Base-by-base conservation (phyloP, 2,113 vertebrate genomes). In the Mellivora capensis region DNA sequence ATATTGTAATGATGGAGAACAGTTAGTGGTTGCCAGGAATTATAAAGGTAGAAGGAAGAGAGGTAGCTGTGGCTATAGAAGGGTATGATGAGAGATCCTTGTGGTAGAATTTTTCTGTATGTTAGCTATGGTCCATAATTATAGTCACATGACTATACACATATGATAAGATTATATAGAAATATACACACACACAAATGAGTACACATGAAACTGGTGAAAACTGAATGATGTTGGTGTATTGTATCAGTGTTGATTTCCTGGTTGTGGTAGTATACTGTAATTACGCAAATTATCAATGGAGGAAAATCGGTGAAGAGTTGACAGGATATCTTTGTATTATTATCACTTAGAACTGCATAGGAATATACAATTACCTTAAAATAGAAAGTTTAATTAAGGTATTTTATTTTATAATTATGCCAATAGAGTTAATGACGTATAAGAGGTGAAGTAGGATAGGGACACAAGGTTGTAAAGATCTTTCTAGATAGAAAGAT, bases 351-450 rank as follows among this genome's bases (percentile, higher is more conserved):
- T 77, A 80, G 8, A 57, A 92, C 6, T 76, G 31, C 23, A 37
- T 20, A 11, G 52, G 10, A 37, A 81, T 67, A 21, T 91, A 25
- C 6, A 72, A 18, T 86, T n/a, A 76, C 27, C 44, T 82, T 59
- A 61, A 64, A 85, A 80, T 89, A n/a, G 88, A 83, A 82, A 82
- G 9, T 39, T 31, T 42, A 93, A 67, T 27, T 80, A 47, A 57
- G 89, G 25, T 64, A 61, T 21, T 42, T 64, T 29, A 57, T 59
- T 23, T 67, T 89, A 86, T 6, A 90, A 81, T 79, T 27, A 83
- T 52, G 17, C 3, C 44, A 88, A 31, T 57, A 37, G 17, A 85
- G 86, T 88, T 74, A 52, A 76, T 34, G 3, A 2, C 49, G 4
- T 47, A n/a, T 29, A 44, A 27, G 37, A 79, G 47, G 23, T 59